A percentile compares a stretch with the other conserved stretches of the same genome.
Conservation (phyloP, 1,140 invertebrate genomes). For the Solenopsis invicta region DNA sequence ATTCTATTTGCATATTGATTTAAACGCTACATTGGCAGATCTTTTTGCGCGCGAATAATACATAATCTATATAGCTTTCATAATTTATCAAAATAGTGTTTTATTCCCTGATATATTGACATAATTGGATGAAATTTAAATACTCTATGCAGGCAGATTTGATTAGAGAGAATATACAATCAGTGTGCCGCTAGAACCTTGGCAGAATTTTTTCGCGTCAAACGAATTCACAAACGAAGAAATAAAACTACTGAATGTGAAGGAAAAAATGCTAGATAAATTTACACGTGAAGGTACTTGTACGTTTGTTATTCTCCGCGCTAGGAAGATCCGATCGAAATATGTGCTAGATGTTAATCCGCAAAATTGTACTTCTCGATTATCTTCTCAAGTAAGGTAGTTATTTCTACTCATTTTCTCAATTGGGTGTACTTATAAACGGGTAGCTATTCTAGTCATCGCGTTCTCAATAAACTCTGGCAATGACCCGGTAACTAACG, state of each 20-base stretch:
- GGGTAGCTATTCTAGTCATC: neutral
- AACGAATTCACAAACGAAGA: neutral
- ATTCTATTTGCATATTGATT: constrained; percentile 18
- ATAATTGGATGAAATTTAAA: neutral
- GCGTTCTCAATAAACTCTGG: constrained; percentile 2
- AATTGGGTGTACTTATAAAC: neutral
- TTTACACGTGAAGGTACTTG: neutral
- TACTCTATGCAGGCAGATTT: neutral
- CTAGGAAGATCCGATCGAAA: constrained; percentile 18
- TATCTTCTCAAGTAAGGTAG: neutral
- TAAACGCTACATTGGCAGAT: neutral
- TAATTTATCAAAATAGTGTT: constrained; percentile 10
- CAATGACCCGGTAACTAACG: neutral
- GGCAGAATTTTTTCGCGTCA: neutral
- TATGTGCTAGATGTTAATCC: constrained; percentile 16
- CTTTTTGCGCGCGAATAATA: constrained; percentile 9
- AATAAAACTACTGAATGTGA: neutral
- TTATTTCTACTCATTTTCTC: constrained; percentile 43
- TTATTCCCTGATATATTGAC: constrained; percentile 15
- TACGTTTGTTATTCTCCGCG: neutral
- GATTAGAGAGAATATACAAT: constrained; percentile 10
- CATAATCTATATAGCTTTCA: constrained; percentile 4
- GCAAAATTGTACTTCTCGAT: constrained; percentile 24
- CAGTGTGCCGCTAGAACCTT: neutral
- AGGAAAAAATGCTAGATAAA: neutral